Evolutionary conservation across 2,113 vertebrate genomes (phyloP).

Genomic region (Xiphorhynchus elegans): DNA sequence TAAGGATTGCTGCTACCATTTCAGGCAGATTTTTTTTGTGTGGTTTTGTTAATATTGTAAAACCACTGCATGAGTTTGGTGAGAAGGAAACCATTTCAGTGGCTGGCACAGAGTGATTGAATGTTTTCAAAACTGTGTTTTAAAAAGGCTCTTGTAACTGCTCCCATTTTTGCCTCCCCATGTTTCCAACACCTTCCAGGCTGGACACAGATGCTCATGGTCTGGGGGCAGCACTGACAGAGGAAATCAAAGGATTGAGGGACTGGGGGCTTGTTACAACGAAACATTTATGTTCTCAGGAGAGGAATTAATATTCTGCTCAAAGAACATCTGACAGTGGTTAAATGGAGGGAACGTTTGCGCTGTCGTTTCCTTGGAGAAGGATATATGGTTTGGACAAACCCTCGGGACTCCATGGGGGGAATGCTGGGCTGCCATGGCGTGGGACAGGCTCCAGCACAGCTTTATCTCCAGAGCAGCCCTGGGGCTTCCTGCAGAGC

Average conservation of each 20-base stretch:
- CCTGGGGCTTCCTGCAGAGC: rapidly evolving
- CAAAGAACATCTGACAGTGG: conserved; percentile 3
- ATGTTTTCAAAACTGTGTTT: background rate
- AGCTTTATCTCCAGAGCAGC: rapidly evolving
- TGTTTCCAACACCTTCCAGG: conserved; percentile 6
- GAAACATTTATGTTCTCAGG: background rate
- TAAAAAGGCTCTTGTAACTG: background rate
- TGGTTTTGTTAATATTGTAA: conserved; percentile 9
- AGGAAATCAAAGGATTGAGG: conserved; percentile 6
- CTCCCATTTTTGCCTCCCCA: background rate
- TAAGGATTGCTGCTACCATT: background rate
- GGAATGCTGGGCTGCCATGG: rapidly evolving
- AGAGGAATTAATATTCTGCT: conserved; percentile 19
- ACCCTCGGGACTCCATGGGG: background rate
- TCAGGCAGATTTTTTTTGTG: background rate
- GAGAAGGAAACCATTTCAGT: background rate
- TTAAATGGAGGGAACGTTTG: background rate
- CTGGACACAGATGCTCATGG: background rate
- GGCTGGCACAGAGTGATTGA: background rate
- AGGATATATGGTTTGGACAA: background rate
- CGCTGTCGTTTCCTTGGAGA: background rate
- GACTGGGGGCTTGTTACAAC: background rate
- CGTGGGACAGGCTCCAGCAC: background rate
- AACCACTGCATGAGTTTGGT: background rate
- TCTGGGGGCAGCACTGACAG: background rate